phyloP scores from a whole-genome alignment of 1,140 invertebrate genomes.

The Eupristina koningsbergeri region DNA sequence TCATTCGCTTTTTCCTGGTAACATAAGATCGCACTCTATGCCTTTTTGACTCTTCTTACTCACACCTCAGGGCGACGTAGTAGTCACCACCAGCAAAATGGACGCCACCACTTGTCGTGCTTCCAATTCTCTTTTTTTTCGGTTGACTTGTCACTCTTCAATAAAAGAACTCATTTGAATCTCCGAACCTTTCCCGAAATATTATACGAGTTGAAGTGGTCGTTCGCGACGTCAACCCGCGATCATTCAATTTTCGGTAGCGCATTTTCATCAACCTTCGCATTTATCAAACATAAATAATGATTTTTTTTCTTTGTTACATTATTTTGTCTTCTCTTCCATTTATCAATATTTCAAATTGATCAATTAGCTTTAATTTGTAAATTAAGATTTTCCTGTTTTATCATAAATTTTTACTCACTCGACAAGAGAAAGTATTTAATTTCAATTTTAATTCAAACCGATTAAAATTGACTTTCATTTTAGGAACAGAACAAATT shows the following conservation, averaged over 20 bases:
- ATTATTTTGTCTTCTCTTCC: too few species aligned
- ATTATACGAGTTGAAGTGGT: too few species aligned
- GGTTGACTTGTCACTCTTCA: conserved; percentile 24
- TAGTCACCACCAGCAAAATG: conserved; percentile 51
- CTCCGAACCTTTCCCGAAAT: not conserved
- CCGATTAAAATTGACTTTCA: too few species aligned
- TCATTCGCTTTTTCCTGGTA: conserved; percentile 26
- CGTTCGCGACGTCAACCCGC: not conserved
- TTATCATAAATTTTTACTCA: too few species aligned
- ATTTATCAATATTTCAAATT: too few species aligned
- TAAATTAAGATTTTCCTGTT: too few species aligned
- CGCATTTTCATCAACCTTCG: not conserved
- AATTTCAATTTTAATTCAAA: too few species aligned
- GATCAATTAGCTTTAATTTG: too few species aligned
- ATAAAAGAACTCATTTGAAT: conserved; percentile 26
- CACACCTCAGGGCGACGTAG: conserved; percentile 27
- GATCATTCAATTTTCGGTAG: not conserved
- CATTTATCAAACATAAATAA: conserved; percentile 3
- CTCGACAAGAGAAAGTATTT: too few species aligned
- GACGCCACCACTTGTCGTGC: conserved; percentile 32
- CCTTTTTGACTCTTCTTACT: conserved; percentile 40
- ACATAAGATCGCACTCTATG: conserved; percentile 50
- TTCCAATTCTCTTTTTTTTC: conserved; percentile 29
- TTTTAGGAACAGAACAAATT: too few species aligned
- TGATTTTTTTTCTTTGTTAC: too few species aligned